A percentile compares a stretch with the other conserved stretches of the same genome.
Conservation (phyloP, 2,797 vertebrate genomes). For the Erpetoichthys calabaricus region DNA sequence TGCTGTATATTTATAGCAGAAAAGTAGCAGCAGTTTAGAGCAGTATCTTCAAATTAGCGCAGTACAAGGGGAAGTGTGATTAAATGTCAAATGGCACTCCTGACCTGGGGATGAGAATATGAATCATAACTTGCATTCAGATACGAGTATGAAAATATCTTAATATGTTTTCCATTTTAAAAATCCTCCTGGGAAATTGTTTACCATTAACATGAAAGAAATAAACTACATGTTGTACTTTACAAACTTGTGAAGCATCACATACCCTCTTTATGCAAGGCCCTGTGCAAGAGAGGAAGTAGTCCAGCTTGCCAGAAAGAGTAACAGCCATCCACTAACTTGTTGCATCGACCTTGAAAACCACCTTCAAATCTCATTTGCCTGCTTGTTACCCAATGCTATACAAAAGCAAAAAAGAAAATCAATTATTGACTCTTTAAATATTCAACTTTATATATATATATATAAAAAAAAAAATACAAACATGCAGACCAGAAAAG, state of each 20-base stretch:
- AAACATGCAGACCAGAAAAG: not conserved
- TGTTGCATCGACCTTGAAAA: constrained; percentile 93
- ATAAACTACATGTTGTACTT: no score
- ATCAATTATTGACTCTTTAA: not conserved
- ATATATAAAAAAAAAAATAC: not conserved
- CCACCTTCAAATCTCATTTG: constrained; percentile 94
- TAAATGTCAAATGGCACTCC: no score
- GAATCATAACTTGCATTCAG: no score
- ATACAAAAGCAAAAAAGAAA: constrained; percentile 2
- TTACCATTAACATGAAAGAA: not conserved
- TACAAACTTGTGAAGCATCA: not conserved
- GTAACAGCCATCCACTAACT: constrained; percentile 94
- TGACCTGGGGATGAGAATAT: no score
- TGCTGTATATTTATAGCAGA: no score
- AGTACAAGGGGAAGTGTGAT: no score
- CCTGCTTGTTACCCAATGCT: constrained; percentile 82
- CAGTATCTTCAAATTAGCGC: no score
- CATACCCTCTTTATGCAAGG: constrained; percentile 68
- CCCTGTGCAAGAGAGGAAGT: constrained; percentile 78
- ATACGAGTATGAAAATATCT: no score
- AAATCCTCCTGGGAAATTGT: not conserved
- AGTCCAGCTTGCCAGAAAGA: constrained; percentile 96
- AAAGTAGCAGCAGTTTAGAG: no score
- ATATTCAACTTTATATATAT: not conserved
- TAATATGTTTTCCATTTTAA: no score